Evolutionary conservation across 2,113 vertebrate genomes (phyloP).

Genomic region (Geothlypis trichas): DNA sequence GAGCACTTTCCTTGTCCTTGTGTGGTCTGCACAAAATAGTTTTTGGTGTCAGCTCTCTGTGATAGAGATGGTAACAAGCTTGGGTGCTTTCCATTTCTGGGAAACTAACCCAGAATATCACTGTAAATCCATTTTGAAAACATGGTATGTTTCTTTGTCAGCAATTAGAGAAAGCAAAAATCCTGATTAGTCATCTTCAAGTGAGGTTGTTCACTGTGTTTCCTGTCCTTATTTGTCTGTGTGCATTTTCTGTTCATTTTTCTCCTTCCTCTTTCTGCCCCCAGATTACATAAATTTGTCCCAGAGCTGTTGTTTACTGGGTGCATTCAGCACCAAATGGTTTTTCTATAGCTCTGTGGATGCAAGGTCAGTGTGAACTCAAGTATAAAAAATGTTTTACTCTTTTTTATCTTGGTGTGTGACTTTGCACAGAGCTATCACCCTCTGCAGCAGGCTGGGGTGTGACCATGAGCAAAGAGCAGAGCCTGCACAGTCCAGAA

Average conservation of each 20-base stretch:
- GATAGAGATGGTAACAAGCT: background rate
- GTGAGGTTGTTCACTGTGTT: background rate
- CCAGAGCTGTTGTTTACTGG: background rate
- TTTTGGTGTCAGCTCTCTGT: background rate
- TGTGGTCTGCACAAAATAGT: background rate
- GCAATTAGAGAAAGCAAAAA: background rate
- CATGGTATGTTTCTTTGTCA: background rate
- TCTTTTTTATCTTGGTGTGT: background rate
- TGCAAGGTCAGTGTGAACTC: background rate
- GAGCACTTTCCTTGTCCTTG: background rate
- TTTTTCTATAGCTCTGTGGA: background rate
- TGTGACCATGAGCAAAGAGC: background rate
- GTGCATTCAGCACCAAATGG: background rate
- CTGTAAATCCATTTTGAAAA: background rate
- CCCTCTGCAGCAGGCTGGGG: background rate
- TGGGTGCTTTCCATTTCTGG: background rate
- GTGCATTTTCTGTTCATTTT: slow-evolving; percentile 23
- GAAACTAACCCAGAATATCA: background rate
- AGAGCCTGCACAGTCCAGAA: background rate
- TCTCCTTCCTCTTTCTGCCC: background rate
- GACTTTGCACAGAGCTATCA: background rate
- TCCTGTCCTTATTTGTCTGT: background rate
- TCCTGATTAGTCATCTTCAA: background rate
- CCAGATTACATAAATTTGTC: background rate
- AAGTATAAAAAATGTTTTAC: background rate